Base-by-base conservation (phyloP, 2,888 invertebrate species). In the Thereva nobilitata region DNA sequence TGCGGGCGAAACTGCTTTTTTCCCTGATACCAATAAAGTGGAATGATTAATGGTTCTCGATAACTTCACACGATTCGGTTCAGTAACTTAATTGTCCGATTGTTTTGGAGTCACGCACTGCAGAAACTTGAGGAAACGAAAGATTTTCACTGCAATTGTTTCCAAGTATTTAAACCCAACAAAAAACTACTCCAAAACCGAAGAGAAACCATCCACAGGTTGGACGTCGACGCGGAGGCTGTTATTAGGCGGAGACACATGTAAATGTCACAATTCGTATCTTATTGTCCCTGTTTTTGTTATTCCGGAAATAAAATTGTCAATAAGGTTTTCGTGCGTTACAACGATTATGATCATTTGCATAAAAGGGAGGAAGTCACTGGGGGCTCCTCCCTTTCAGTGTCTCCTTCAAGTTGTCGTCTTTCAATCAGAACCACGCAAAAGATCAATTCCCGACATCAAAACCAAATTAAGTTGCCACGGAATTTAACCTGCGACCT, bases 91-190 rank as follows among this genome's bases (percentile, higher is more conserved):
- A 70, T 68, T 70, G 47, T 59, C 57, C 47, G 54, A 59, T 66
- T 64, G 66, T 38, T 63, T 44, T 47, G 53, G 41, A 68, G 68
- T 70, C 70, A 70, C 70, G 68, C 68, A 64, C 66, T 70, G 66
- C 70, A 66, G 70, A 70, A 68, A 64, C 10, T 12, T 47, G 6
- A 10, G 47, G 12, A 47, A 47, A 47, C 47, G 47, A 47, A 47
- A 10, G n/a, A 10, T n/a, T 47, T 47, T 47, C 47, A n/a, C n/a
- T 12, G 5, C 47, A n/a, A 23, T 23, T 23, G 23, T 23, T 23
- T 23, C 23, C 23, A 23, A 23, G 23, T 23, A 23, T 23, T 23
- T 23, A 2, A 23, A 23, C 23, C 23, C 23, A 23, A 23, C 23
- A 23, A 23, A 23, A 23, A 23, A 23, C 23, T 23, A 23, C 23